Evolutionary conservation across 2,113 vertebrate genomes (phyloP), one percentile per base, ranked within the genome.

Genomic region (Cyprinus carpio): DNA sequence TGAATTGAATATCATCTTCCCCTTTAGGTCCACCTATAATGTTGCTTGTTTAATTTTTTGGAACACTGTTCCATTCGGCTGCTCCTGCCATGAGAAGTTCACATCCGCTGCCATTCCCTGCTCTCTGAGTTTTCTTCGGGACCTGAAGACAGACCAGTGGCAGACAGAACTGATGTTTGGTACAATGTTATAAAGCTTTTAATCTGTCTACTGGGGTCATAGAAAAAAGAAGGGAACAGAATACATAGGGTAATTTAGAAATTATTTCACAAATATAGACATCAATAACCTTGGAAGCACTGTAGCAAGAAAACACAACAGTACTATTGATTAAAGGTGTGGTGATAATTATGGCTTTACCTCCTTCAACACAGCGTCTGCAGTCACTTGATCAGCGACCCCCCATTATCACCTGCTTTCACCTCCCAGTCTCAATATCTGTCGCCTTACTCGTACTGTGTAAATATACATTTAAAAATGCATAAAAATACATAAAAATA

Each of bases 361-460:
- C 62, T 69, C 2, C 25, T 78, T 37, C 46, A 83, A 78, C 31
- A 79, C 76, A 4, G 51, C 23, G 0, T 16, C 40, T 29, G 72
- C 25, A 6, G 31, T 8, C 18, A 0, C 43, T 54, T 27, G 18
- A 20, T 75, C 40, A 12, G 2, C 18, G 40, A 84, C n/a, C n/a
- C n/a, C n/a, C n/a, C 25, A 67, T 62, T 16, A 23, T 51, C 18
- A 25, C 79, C 62, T 16, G 82, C 71, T 31, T 40, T 65, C 31
- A 84, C 67, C 8, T 80, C 16, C 16, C 56, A 87, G 65, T 80
- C 62, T 34, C 6, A 87, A 6, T 10, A 51, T 31, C 49, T 81
- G 65, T 9, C 27, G 25, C 18, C 40, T n/a, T 7, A 13, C 56
- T 4, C 6, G 37, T 23, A 23, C 86, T 87, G 71, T 46, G 58